Evolutionary conservation across 1,140 invertebrate genomes (phyloP).

Genomic region (Spodoptera frugiperda): DNA sequence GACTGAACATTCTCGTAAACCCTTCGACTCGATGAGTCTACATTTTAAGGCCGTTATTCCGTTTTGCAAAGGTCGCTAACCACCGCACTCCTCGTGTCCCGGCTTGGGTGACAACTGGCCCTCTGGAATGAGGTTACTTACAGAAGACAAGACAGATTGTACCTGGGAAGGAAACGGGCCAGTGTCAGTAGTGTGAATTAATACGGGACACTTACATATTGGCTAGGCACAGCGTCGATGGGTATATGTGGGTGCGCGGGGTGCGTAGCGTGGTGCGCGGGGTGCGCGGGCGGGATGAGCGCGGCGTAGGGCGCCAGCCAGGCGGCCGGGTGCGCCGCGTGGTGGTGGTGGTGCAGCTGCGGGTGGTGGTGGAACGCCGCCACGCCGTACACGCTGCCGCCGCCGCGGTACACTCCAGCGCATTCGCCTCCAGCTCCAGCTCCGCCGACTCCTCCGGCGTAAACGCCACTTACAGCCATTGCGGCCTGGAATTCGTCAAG

Average conservation of each 20-base stretch:
- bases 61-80: constrained; percentile 25
- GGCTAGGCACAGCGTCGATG: constrained; percentile 83
- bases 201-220: constrained; percentile 76
- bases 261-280: constrained; percentile 76
- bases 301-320: constrained; percentile 82
- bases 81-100: constrained; percentile 33
- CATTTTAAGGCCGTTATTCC: constrained; percentile 15
- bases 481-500: constrained; percentile 69
- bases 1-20: constrained; percentile 58
- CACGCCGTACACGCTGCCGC: constrained; percentile 75
- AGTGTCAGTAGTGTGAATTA: constrained; percentile 5
- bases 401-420: constrained; percentile 76
- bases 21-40: background rate
- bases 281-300: constrained; percentile 75
- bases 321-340: constrained; percentile 71
- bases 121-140: background rate
- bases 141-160: background rate
- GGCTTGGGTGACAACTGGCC: background rate
- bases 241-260: constrained; percentile 77
- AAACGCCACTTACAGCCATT: constrained; percentile 79
- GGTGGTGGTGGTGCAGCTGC: constrained; percentile 79
- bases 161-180: constrained; percentile 3
- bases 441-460: constrained; percentile 69
- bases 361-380: constrained; percentile 76
- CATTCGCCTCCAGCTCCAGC: constrained; percentile 70